Base-by-base conservation (phyloP, 2,113 vertebrate species). In the Silurus glanis region DNA sequence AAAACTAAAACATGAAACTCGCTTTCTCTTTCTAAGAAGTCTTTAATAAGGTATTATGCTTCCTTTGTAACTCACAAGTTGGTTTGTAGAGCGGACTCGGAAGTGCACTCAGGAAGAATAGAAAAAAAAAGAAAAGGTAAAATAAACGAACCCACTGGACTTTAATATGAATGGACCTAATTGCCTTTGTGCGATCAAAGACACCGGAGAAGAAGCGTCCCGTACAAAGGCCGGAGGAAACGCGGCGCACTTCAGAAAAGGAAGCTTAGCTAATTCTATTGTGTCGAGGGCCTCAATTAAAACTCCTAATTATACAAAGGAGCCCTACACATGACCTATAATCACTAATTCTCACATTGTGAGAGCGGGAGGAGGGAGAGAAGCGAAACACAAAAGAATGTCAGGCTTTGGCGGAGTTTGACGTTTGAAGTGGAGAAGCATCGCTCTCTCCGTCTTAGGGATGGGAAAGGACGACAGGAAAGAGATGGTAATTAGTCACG, bases 251-350 rank as follows among this genome's bases (percentile, higher is more conserved):
- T 87, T 91, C 86, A 91, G 89, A 53, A 55, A 78, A 78, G n/a
- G 51, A 87, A 74, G 86, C 88, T 90, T 91, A 88, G 90, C 87
- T 92, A 95, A 94, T 91, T 94, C 94, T 90, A 90, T 92, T 92
- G 89, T 93, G 93, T 89, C 37, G 1, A 88, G 85, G 87, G 91
- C 80, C 88, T 90, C 92, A 95, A 95, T 94, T 96, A 94, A 93
- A 94, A 94, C 69, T 84, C 89, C 89, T 94, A 94, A 95, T 95
- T 94, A 93, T 67, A 83, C 89, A 91, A 90, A 87, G 85, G 90
- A 93, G 90, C 80, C 79, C 80, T 76, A 13, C 66, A 92, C 96
- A 94, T 91, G 88, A 95, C 90, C 93, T 88, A 91, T 92, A 93
- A 94, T 92, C 93, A 90, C 81, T 72, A 79, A 83, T 79, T 45